Conservation (phyloP, 23 tunicate species). For the Clavelina lepadiformis region DNA sequence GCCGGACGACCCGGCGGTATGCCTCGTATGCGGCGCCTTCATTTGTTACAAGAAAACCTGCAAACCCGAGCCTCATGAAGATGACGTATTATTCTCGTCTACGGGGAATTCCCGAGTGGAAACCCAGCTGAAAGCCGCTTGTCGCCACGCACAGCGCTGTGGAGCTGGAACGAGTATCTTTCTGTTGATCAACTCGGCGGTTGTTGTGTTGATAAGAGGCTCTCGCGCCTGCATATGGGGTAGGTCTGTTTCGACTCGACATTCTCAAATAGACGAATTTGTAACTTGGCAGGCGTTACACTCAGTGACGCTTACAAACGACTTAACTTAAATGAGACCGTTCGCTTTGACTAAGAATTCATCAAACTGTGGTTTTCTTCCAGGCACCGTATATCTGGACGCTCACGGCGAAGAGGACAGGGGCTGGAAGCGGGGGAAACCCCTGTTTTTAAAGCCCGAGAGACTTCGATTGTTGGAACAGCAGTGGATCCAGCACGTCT, state of each 20-base stretch:
- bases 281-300: neutral
- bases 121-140: conserved; percentile 2
- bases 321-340: too few species aligned
- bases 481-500: conserved; percentile 80
- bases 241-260: conserved; percentile 19
- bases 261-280: neutral
- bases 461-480: conserved; percentile 49
- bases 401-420: conserved; percentile 91
- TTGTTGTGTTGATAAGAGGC: conserved; percentile 50
- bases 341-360: neutral
- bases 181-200: conserved; percentile 43
- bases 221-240: conserved; percentile 69
- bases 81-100: neutral
- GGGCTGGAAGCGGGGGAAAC: conserved; percentile 90
- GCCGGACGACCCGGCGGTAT: conserved; percentile 62
- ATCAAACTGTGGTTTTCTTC: neutral
- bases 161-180: conserved; percentile 84
- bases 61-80: conserved; percentile 1
- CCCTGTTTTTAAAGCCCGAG: conserved; percentile 52
- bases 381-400: conserved; percentile 87
- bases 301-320: too few species aligned
- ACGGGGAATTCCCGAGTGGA: neutral
- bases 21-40: conserved; percentile 78
- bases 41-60: conserved; percentile 70
- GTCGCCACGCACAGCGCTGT: conserved; percentile 76